Conservation (phyloP, 2,797 vertebrate species). For the Rhinatrema bivittatum region DNA sequence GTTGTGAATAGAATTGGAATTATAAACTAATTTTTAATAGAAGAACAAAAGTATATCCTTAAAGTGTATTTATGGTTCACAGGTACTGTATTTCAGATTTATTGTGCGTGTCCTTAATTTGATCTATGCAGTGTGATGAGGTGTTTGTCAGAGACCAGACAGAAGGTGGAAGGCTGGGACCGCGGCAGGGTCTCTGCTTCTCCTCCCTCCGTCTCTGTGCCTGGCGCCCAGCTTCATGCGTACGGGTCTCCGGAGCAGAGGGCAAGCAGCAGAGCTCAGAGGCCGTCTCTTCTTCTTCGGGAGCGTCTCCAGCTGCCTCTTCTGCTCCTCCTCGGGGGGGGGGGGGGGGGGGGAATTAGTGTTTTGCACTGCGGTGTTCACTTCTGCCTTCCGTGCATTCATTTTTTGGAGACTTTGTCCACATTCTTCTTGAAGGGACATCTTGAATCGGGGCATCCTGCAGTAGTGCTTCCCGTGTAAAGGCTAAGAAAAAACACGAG, state of each 20-base stretch:
- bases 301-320: neutral
- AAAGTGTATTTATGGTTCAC: conserved; percentile 72
- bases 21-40: conserved; percentile 72
- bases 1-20: conserved; percentile 74
- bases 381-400: no score
- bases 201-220: no score
- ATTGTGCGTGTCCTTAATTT: conserved; percentile 92
- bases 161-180: no score
- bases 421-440: no score
- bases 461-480: no score
- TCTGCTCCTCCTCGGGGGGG: neutral
- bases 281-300: neutral
- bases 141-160: conserved; percentile 63
- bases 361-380: no score
- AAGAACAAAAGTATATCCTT: conserved; percentile 69
- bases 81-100: conserved; percentile 78
- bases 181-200: no score
- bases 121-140: conserved; percentile 97
- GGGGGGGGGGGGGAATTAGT: no score
- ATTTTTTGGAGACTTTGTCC: no score
- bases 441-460: no score
- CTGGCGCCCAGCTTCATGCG: no score
- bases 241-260: conserved; percentile 33
- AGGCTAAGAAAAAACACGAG: no score
- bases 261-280: neutral